Evolutionary conservation across 2,113 vertebrate species (phyloP), one percentile per base, ranked within the genome.

Genomic region (Gnathonemus echidnorhynchus): DNA sequence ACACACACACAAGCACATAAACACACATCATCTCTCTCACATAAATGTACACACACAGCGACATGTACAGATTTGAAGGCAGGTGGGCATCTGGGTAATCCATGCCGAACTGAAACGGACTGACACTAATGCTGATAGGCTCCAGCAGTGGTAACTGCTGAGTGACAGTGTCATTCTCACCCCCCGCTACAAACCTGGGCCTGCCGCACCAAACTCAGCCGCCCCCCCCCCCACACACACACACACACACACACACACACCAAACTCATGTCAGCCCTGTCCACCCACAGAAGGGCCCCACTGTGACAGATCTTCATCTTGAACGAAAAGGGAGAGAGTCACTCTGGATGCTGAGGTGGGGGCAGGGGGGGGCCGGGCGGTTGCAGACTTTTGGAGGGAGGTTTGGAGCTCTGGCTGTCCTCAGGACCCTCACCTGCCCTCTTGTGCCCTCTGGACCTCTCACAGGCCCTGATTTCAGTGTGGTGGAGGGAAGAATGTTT

Each of bases 1-100:
- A 89, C 11, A 87, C 31, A 91, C 91, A 91, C 88, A 86, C 90
- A 88, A 86, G 86, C 90, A 91, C 39, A 42, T 42, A 42, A 42
- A 42, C 45, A 39, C 89, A 90, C 91, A 91, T 62, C 62, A 66
- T 66, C 62, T 66, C 62, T n/a, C 24, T n/a, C 86, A 91, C 90
- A 91, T 89, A 93, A 19, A 80, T 45, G 48, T n/a, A 93, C 24
- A 86, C 56, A 66, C 56, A 56, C 31, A 85, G 48, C 21, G n/a
- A 62, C 74, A 77, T 17, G 17, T 42, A 39, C 35, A 35, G 35
- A 42, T 39, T 39, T 80, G 13, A 77, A 42, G 74, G 35, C 89
- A 13, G 21, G 88, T 90, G 87, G 45, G 84, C 58, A n/a, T 83
- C 88, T 91, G 88, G 50, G 74, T 39, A 70, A 66, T 88, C 15